These are phyloP conservation scores for Euschistus heros DNA, from an alignment of 1,140 invertebrate genomes.

Conservation along the genomic window DNA sequence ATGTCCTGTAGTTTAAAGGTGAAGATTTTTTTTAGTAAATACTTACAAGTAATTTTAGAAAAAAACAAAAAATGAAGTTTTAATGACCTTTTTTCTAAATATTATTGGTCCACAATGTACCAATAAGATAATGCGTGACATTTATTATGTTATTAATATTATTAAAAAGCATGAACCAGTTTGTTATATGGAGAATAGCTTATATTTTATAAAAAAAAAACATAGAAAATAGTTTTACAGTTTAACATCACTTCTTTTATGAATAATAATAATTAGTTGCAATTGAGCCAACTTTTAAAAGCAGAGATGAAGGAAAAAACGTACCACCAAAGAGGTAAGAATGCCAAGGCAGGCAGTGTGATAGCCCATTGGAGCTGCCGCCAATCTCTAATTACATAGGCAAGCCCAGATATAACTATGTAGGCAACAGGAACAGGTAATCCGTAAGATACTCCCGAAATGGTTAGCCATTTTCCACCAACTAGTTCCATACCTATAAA, in stretches of 20 bases:
- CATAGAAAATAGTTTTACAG: not conserved
- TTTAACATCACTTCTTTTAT: not conserved
- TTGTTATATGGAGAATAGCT: no score
- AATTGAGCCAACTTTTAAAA: not conserved
- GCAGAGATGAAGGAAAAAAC: conserved; percentile 17
- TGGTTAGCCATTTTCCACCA: conserved; percentile 60
- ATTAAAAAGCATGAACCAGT: no score
- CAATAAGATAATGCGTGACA: no score
- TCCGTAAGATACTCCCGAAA: conserved; percentile 59
- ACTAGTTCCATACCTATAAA: conserved; percentile 50
- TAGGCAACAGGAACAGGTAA: conserved; percentile 61
- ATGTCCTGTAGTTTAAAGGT: no score
- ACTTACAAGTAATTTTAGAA: no score
- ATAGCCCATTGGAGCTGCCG: conserved; percentile 56
- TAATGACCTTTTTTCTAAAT: no score
- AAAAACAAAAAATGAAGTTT: no score
- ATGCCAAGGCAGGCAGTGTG: conserved; percentile 54
- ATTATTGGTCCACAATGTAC: no score
- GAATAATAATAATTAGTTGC: not conserved
- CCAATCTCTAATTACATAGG: conserved; percentile 60
- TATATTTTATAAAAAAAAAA: no score
- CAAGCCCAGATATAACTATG: conserved; percentile 57
- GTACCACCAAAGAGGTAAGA: conserved; percentile 52
- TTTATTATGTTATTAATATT: no score
- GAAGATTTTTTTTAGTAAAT: no score